Evolutionary conservation across 2,113 vertebrate genomes (phyloP).

Genomic region (Caloenas nicobarica): DNA sequence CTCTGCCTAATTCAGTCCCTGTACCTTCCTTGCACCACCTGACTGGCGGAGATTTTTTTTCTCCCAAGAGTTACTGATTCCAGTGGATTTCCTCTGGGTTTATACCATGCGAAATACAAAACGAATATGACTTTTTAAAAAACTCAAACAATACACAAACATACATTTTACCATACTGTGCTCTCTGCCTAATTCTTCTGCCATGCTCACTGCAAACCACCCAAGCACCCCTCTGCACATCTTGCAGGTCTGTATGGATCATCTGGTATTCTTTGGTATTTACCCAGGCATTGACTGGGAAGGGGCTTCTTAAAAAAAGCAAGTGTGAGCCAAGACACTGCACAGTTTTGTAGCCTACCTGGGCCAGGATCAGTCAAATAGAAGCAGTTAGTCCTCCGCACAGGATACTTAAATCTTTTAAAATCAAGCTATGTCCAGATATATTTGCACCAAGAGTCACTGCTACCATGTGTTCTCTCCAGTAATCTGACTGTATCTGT

Average conservation of each 20-base stretch:
- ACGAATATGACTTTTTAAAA: not conserved
- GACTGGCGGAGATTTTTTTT: not conserved
- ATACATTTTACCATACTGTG: rapidly evolving
- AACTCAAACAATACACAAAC: not conserved
- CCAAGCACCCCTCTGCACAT: rapidly evolving
- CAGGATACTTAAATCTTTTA: not conserved
- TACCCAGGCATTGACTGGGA: not conserved
- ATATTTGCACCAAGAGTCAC: rapidly evolving
- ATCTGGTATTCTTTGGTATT: not conserved
- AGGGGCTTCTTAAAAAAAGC: not conserved
- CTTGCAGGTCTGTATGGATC: not conserved
- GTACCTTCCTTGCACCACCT: not conserved
- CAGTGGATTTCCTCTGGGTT: not conserved
- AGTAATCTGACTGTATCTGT: not conserved
- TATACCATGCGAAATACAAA: not conserved
- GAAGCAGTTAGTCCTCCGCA: not conserved
- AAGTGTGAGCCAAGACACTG: not conserved
- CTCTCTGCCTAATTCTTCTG: not conserved
- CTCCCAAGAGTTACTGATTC: not conserved
- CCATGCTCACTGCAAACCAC: not conserved
- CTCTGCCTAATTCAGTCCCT: not conserved
- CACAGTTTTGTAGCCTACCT: not conserved
- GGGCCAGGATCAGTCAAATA: not conserved
- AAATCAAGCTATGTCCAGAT: not conserved
- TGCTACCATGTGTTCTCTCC: not conserved